phyloP scores from a whole-genome alignment of 2,797 vertebrate species.

The Sarcophilus harrisii region DNA sequence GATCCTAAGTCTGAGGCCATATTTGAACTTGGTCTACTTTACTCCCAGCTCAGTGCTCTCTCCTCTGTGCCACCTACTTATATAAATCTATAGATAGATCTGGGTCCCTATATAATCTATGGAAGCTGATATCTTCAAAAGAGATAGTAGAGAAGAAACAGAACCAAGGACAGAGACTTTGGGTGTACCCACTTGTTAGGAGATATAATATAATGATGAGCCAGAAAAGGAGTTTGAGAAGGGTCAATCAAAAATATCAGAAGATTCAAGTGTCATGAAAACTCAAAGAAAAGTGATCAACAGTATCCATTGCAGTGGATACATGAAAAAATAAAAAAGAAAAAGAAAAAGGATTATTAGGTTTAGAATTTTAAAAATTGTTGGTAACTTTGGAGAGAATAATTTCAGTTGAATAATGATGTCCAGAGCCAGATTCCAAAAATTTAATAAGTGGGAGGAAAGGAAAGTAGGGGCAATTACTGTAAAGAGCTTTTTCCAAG shows the following conservation, averaged over 20 bases:
- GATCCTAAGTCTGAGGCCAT: not conserved
- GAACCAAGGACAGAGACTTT: not conserved
- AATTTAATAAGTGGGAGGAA: not conserved
- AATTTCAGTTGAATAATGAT: not conserved
- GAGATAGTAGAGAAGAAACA: not conserved
- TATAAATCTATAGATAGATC: not conserved
- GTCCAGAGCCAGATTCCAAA: not conserved
- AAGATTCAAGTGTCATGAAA: not conserved
- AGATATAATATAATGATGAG: not conserved
- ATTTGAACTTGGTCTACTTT: not conserved
- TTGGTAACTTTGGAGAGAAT: not conserved
- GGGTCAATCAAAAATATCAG: not conserved
- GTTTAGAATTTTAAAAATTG: not conserved
- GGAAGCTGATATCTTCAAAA: not conserved
- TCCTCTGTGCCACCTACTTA: not conserved
- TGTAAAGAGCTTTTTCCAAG: not conserved
- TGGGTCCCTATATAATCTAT: too few relatives aligned
- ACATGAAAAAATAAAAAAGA: not conserved
- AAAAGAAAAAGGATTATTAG: not conserved
- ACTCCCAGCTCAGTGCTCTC: not conserved
- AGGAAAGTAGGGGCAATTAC: not conserved
- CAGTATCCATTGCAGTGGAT: not conserved
- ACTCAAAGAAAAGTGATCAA: not conserved
- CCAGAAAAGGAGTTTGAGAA: not conserved
- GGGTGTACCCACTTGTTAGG: not conserved